These are phyloP conservation scores for Pterophyllum scalare DNA, from an alignment of 2,113 vertebrate genomes.

Conservation along the genomic window DNA sequence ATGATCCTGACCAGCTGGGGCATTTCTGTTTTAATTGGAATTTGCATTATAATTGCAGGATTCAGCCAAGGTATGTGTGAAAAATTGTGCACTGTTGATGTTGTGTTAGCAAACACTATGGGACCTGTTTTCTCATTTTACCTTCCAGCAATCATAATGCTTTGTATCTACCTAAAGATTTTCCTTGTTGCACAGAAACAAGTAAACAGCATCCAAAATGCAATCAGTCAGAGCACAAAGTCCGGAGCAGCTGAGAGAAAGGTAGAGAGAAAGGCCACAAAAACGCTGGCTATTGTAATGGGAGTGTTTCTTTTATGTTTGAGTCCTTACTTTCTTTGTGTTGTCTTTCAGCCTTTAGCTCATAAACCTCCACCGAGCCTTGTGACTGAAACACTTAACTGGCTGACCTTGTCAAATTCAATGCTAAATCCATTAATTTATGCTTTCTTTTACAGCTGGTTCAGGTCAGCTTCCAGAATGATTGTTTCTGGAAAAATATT, in stretches of 20 bases:
- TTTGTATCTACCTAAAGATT: conserved; percentile 49
- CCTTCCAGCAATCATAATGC: conserved; percentile 40
- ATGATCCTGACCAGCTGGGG: conserved; percentile 85
- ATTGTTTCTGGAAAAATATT: conserved; percentile 39
- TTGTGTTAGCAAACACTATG: conserved; percentile 16
- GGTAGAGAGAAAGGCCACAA: conserved; percentile 47
- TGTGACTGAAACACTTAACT: conserved; percentile 24
- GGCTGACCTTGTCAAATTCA: conserved; percentile 34
- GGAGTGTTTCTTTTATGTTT: conserved; percentile 46
- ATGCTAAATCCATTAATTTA: conserved; percentile 50
- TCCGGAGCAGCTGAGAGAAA: conserved; percentile 8
- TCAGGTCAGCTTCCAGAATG: conserved; percentile 27
- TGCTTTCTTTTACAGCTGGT: conserved; percentile 45
- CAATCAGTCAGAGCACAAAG: neutral
- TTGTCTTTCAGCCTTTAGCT: conserved; percentile 22
- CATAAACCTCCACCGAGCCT: neutral
- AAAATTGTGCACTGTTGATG: conserved; percentile 11
- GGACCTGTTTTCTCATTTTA: conserved; percentile 49
- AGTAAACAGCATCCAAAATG: conserved; percentile 13
- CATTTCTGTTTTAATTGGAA: conserved; percentile 80
- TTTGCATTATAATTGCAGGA: conserved; percentile 60
- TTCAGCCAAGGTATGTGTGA: conserved; percentile 23
- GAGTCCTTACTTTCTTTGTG: conserved; percentile 26
- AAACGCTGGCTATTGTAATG: conserved; percentile 48
- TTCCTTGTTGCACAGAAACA: conserved; percentile 49